These are phyloP conservation scores for Babyrousa celebensis DNA, from an alignment of 2,797 vertebrate genomes.

Conservation along the genomic window DNA sequence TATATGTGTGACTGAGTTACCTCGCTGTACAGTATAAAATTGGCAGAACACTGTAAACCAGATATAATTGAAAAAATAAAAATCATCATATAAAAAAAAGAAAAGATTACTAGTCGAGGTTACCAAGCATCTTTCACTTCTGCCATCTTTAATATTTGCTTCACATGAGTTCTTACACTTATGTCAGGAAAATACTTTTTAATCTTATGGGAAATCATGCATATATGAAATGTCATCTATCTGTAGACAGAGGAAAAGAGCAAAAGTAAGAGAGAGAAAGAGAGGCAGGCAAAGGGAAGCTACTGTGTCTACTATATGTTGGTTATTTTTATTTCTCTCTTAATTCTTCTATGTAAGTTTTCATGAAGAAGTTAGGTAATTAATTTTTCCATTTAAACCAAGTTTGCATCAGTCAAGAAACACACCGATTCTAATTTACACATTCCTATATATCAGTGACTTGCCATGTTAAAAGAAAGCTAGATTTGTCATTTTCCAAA, in stretches of 20 bases:
- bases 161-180: neutral
- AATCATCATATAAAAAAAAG: no score
- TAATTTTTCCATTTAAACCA: slow-evolving; percentile 15
- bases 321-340: neutral
- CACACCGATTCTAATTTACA: neutral
- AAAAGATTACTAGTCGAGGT: neutral
- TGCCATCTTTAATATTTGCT: neutral
- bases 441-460: neutral
- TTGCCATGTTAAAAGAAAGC: neutral
- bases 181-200: neutral
- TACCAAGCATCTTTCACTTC: neutral
- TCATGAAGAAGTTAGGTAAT: neutral
- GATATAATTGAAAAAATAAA: no score
- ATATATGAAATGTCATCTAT: neutral
- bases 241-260: neutral
- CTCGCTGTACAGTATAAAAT: no score
- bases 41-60: no score
- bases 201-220: neutral
- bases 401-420: neutral
- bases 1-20: no score
- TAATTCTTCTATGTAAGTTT: slow-evolving; percentile 12
- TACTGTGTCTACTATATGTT: neutral
- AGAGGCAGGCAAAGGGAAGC: neutral
- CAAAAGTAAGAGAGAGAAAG: neutral
- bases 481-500: neutral